phyloP scores from a whole-genome alignment of 2,888 invertebrate genomes.

The Trichogramma evanescens region DNA sequence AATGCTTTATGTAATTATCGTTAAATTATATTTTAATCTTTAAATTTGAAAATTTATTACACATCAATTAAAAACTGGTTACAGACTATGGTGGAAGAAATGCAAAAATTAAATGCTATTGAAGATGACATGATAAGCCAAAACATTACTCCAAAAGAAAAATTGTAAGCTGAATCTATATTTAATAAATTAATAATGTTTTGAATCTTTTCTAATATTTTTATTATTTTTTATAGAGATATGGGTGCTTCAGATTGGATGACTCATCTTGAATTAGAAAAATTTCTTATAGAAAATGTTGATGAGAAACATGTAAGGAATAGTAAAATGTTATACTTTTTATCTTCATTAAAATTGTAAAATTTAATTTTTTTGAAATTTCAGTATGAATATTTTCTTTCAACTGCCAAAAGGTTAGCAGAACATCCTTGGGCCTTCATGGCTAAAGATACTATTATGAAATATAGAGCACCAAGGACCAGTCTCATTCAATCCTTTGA shows the following conservation, averaged over 20 bases:
- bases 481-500: slow-evolving; percentile 55
- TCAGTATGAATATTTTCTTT: slow-evolving; percentile 64
- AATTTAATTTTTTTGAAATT: slow-evolving; percentile 13
- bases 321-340: background rate
- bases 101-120: slow-evolving; percentile 60
- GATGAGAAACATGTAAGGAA: slow-evolving; percentile 53
- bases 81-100: slow-evolving; percentile 63
- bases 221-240: slow-evolving; percentile 51
- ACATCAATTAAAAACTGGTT: slow-evolving; percentile 12
- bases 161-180: slow-evolving; percentile 46
- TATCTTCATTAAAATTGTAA: background rate
- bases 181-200: background rate
- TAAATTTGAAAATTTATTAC: background rate
- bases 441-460: slow-evolving; percentile 66
- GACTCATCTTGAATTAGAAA: slow-evolving; percentile 60
- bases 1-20: slow-evolving; percentile 62
- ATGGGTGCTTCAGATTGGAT: slow-evolving; percentile 59
- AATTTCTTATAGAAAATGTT: slow-evolving; percentile 59
- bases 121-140: slow-evolving; percentile 64
- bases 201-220: slow-evolving; percentile 17
- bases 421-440: slow-evolving; percentile 66
- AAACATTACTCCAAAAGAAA: slow-evolving; percentile 53
- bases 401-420: slow-evolving; percentile 64
- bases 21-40: background rate
- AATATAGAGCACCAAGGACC: slow-evolving; percentile 58